phyloP scores from a whole-genome alignment of 2,113 vertebrate species.

The Cygnus buccinator region DNA sequence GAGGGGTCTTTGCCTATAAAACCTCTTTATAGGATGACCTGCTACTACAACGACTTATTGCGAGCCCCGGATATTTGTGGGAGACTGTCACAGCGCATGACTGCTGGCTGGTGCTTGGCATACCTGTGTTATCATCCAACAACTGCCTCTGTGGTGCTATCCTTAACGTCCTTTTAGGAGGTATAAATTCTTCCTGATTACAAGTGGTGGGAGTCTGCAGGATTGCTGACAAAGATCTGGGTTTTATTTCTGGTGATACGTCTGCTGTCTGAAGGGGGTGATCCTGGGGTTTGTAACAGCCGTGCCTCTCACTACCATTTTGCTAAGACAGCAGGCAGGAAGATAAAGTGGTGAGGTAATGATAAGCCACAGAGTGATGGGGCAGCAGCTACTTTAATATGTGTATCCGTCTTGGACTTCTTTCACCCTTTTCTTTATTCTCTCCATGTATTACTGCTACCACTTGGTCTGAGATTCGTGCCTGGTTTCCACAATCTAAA shows the following conservation, averaged over 20 bases:
- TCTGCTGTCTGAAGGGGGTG: neutral
- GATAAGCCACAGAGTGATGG: neutral
- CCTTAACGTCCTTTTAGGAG: neutral
- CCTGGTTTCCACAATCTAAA: neutral
- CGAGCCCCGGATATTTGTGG: neutral
- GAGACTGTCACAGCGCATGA: rapidly evolving
- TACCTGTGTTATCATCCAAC: neutral
- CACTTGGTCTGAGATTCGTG: neutral
- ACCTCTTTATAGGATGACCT: rapidly evolving
- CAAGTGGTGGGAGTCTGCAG: neutral
- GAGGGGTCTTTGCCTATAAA: neutral
- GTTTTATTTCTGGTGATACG: neutral
- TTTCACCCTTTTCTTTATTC: neutral
- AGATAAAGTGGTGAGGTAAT: neutral
- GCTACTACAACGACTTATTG: neutral
- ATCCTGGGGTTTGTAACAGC: neutral
- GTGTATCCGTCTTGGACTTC: neutral
- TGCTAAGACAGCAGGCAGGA: neutral
- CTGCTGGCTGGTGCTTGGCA: neutral
- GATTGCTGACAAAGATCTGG: neutral
- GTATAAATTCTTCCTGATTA: neutral
- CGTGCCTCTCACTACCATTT: neutral
- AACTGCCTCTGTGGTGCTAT: neutral
- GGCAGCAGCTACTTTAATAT: neutral
- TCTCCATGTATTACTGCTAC: neutral